Evolutionary conservation across 2,888 invertebrate genomes (phyloP).

Genomic region (Polydesmus complanatus): DNA sequence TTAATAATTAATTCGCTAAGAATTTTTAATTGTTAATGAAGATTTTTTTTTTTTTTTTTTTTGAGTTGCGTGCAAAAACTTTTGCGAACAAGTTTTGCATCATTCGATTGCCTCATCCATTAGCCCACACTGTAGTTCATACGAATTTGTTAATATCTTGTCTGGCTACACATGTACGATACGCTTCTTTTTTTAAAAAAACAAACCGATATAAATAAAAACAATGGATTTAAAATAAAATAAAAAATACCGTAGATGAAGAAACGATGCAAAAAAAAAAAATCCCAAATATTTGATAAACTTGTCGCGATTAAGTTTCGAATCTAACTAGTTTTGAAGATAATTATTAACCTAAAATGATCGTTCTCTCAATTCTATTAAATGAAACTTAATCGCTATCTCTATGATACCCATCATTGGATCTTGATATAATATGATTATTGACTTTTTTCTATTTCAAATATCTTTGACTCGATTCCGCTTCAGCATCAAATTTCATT

Average conservation of each 20-base stretch:
- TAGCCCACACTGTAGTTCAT: neutral
- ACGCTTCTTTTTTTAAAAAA: neutral
- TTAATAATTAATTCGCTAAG: too few species aligned
- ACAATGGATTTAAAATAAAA: too few species aligned
- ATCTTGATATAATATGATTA: neutral
- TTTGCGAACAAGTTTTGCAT: neutral
- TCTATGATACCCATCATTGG: neutral
- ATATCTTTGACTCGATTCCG: neutral
- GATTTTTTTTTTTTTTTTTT: too few species aligned
- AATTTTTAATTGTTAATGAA: too few species aligned
- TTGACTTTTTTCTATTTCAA: neutral
- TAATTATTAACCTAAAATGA: neutral
- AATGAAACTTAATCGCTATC: neutral
- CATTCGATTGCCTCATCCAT: neutral
- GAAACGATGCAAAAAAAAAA: neutral
- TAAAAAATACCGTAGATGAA: neutral
- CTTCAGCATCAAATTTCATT: neutral
- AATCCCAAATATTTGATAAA: neutral
- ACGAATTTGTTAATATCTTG: neutral
- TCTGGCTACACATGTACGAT: neutral
- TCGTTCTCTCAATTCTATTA: neutral
- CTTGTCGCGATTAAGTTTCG: neutral
- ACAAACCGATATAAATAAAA: too few species aligned
- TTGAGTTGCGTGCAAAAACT: too few species aligned
- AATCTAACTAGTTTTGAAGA: neutral